Percentiles rank a stretch among this genome's conserved stretches.
phyloP scores from a whole-genome alignment of 2,888 invertebrate species.

The Microplitis deprimator region DNA sequence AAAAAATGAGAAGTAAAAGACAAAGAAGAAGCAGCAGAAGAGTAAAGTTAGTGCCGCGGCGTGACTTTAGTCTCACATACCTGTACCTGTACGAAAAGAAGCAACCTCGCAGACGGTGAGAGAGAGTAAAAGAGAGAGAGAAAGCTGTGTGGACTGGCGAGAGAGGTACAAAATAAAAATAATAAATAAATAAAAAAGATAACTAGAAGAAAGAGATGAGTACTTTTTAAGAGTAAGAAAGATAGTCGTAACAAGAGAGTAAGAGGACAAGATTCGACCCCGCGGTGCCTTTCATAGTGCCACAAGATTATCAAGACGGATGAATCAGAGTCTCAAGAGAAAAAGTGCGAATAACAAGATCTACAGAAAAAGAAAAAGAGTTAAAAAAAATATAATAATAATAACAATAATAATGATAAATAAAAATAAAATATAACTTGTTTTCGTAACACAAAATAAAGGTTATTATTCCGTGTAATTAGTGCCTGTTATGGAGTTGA shows the following conservation, averaged over 20 bases:
- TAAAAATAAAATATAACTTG: constrained; percentile 24
- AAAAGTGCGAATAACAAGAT: constrained; percentile 33
- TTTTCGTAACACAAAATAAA: constrained; percentile 50
- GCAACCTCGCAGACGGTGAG: constrained; percentile 28
- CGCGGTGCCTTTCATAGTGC: constrained; percentile 54
- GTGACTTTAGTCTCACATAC: constrained; percentile 31
- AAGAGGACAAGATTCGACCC: constrained; percentile 50
- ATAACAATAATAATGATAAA: constrained; percentile 11
- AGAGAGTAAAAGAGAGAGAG: constrained; percentile 16
- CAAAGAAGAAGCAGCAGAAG: constrained; percentile 7
- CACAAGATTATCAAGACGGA: constrained; percentile 54
- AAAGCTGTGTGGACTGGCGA: constrained; percentile 39
- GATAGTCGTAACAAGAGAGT: constrained; percentile 33
- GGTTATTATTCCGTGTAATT: constrained; percentile 52
- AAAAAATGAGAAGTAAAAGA: background rate
- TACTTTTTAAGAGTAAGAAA: constrained; percentile 15
- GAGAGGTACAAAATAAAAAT: constrained; percentile 46
- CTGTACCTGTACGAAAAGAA: constrained; percentile 22
- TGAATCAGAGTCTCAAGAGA: constrained; percentile 49
- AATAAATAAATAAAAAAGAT: constrained; percentile 37
- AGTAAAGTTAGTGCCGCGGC: constrained; percentile 25
- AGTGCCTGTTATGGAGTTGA: constrained; percentile 49
- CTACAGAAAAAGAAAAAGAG: constrained; percentile 30
- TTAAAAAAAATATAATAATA: constrained; percentile 27
- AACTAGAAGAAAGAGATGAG: constrained; percentile 23